A percentile compares a stretch with the other conserved stretches of the same genome.
phyloP scores from a whole-genome alignment of 2,888 invertebrate species.

The Andrena camellia region DNA sequence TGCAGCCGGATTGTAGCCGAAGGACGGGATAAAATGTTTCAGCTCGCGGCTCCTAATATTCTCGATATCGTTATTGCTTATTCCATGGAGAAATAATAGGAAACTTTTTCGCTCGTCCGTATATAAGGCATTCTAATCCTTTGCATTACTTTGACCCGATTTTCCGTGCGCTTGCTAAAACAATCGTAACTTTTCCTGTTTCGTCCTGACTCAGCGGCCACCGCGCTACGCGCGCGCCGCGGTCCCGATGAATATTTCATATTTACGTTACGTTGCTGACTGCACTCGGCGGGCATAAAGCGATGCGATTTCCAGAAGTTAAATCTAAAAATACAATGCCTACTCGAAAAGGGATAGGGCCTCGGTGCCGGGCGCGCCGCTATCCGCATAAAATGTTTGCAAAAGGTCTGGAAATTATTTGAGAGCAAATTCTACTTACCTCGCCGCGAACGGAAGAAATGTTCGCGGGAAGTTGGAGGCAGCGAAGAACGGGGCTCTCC shows the following conservation, averaged over 20 bases:
- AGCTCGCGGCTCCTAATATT: constrained; percentile 32
- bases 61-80: constrained; percentile 51
- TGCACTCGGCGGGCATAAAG: constrained; percentile 47
- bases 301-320: constrained; percentile 56
- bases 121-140: constrained; percentile 63
- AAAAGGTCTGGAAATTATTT: constrained; percentile 53
- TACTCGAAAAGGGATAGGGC: constrained; percentile 28
- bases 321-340: constrained; percentile 59
- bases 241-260: constrained; percentile 69
- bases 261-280: constrained; percentile 61
- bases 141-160: constrained; percentile 69
- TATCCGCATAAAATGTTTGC: constrained; percentile 45
- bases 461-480: constrained; percentile 21
- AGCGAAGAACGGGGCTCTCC: constrained; percentile 16
- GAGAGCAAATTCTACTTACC: constrained; percentile 53
- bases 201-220: constrained; percentile 33
- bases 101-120: constrained; percentile 48
- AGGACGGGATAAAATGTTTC: constrained; percentile 38
- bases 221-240: constrained; percentile 36
- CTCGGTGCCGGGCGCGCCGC: background rate
- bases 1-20: constrained; percentile 6
- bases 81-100: constrained; percentile 52
- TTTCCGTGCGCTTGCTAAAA: constrained; percentile 58
- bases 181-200: constrained; percentile 70
- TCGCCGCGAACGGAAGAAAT: constrained; percentile 18